phyloP scores from a whole-genome alignment of 1,140 invertebrate species.

The Dinoponera quadriceps region DNA sequence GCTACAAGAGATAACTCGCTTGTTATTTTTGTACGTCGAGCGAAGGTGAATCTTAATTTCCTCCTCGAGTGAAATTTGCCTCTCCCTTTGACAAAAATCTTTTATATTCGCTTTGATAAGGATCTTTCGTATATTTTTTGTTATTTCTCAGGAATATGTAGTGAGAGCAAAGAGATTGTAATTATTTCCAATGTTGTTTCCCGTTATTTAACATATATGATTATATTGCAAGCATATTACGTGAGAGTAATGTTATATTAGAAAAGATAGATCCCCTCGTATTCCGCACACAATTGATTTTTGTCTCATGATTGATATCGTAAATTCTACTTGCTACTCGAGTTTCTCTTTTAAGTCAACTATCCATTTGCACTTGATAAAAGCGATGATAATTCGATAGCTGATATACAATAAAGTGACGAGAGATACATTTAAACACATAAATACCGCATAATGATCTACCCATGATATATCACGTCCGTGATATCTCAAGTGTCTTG shows the following conservation, averaged over 20 bases:
- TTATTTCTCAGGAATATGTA: too few species aligned
- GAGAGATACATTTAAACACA: slow-evolving; percentile 50
- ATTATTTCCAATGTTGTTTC: too few species aligned
- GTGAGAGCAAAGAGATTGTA: too few species aligned
- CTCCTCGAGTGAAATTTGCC: too few species aligned
- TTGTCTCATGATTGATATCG: neutral
- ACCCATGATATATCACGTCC: slow-evolving; percentile 75
- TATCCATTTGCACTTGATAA: slow-evolving; percentile 8
- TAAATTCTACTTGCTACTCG: slow-evolving; percentile 17
- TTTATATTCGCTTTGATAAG: too few species aligned
- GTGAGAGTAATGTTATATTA: neutral
- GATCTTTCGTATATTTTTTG: too few species aligned
- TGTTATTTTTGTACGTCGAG: too few species aligned
- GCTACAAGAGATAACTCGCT: too few species aligned
- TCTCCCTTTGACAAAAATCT: too few species aligned
- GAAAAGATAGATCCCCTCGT: neutral
- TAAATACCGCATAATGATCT: slow-evolving; percentile 71
- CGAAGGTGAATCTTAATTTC: too few species aligned
- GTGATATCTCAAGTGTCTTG: slow-evolving; percentile 80
- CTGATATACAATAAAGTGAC: slow-evolving; percentile 30
- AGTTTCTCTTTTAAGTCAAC: slow-evolving; percentile 8
- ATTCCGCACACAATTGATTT: slow-evolving; percentile 4
- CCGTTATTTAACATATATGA: too few species aligned
- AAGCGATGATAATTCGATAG: neutral
- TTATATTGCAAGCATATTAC: neutral